Percentiles rank a stretch among this genome's conserved stretches.
phyloP scores from a whole-genome alignment of 1,140 invertebrate genomes.

The Drosophila erecta region DNA sequence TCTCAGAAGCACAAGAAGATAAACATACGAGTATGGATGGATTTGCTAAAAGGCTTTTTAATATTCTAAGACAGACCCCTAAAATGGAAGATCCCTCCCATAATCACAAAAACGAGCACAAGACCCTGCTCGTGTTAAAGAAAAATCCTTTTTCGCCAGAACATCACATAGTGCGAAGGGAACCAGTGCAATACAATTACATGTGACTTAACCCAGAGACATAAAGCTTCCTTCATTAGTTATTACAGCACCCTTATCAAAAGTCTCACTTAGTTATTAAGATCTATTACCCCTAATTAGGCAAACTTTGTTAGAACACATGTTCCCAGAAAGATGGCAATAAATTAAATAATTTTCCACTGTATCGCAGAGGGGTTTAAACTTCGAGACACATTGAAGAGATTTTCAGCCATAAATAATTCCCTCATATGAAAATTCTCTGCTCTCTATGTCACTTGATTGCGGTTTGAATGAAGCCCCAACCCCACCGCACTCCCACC shows the following conservation, averaged over 20 bases:
- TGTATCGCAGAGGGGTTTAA: slow-evolving; percentile 49
- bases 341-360: slow-evolving; percentile 61
- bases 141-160: neutral
- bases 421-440: slow-evolving; percentile 53
- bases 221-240: neutral
- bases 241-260: slow-evolving; percentile 8
- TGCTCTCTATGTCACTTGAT: slow-evolving; percentile 50
- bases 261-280: slow-evolving; percentile 29
- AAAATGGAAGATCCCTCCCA: neutral
- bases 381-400: slow-evolving; percentile 40
- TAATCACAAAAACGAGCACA: neutral
- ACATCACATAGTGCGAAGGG: slow-evolving; percentile 5
- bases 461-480: slow-evolving; percentile 36
- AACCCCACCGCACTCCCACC: slow-evolving; percentile 14
- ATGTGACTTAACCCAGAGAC: slow-evolving; percentile 13
- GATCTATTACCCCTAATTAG: slow-evolving; percentile 62
- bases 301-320: slow-evolving; percentile 48
- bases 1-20: neutral
- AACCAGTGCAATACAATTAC: neutral
- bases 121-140: slow-evolving; percentile 13
- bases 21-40: slow-evolving; percentile 5
- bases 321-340: slow-evolving; percentile 49
- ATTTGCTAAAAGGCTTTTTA: neutral
- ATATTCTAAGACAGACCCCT: neutral
- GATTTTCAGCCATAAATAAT: slow-evolving; percentile 67